Percentiles rank a stretch among this genome's conserved stretches.
phyloP scores from a whole-genome alignment of 2,888 invertebrate species.

The Norana najaformis region DNA sequence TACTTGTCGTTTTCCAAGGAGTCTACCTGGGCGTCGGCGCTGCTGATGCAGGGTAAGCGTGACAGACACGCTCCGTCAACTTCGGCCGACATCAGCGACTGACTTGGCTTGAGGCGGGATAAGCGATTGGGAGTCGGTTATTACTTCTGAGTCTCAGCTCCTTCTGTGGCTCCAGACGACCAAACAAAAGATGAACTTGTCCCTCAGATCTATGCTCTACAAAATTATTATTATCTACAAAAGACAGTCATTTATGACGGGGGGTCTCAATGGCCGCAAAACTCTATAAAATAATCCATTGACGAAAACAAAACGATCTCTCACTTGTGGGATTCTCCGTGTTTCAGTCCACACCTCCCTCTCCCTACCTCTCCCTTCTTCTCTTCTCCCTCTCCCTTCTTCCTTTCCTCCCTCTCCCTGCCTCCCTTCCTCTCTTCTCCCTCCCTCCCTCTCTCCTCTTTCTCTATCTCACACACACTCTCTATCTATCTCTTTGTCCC shows the following conservation, averaged over 20 bases:
- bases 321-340: too few species aligned
- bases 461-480: neutral
- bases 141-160: neutral
- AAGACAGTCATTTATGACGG: neutral
- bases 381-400: too few species aligned
- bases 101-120: neutral
- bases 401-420: too few species aligned
- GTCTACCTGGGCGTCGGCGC: neutral
- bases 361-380: too few species aligned
- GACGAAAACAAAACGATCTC: too few species aligned
- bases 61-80: conserved; percentile 18
- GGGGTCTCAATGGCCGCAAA: too few species aligned
- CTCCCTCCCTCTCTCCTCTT: neutral
- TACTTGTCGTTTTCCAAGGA: neutral
- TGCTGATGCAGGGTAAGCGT: neutral
- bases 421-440: too few species aligned
- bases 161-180: neutral
- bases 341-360: too few species aligned
- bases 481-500: neutral
- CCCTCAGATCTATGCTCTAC: too few species aligned
- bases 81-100: neutral
- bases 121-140: neutral
- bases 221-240: neutral
- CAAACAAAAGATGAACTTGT: neutral
- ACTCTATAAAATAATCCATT: too few species aligned